Base-by-base conservation (phyloP, 2,888 invertebrate genomes). In the Sphecodes monilicornis region DNA sequence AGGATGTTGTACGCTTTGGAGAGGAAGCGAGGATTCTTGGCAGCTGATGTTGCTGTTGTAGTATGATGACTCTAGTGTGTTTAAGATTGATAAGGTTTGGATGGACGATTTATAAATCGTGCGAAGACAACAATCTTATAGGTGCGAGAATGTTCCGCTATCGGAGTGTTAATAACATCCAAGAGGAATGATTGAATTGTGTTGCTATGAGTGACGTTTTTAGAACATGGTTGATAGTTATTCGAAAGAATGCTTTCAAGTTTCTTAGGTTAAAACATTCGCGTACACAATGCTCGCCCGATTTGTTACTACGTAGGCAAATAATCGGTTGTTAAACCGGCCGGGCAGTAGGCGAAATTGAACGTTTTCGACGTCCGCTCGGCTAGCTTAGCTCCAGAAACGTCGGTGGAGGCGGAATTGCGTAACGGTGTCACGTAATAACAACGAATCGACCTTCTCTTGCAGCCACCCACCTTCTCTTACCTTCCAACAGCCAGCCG, bases 341-440 rank as follows among this genome's bases (percentile, higher is more conserved):
- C 18, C 64, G 64, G 18, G 46, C 46, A 22, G 46, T 50, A 22
- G 8, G 8, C 22, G 50, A 64, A 64, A 64, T 64, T 29, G 57
- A 26, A 26, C 57, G 32, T 32, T 64, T 64, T 32, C 64, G 64
- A 32, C 29, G 29, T 29, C 32, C 29, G 64, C 29, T 64, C 64
- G 64, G 69, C 71, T 41, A 66, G 74, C 82, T 70, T 76, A 78
- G 83, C 82, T 85, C 74, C 71, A 79, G 46, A 41, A 71, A 76
- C 82, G 80, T 57, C 79, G 75, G 69, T 75, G 50, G 8, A 22
- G 50, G 50, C 22, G 82, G 72, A 64, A 82, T 93, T 93, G 93
- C 93, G 93, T 92, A 93, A 93, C 90, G 88, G 91, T 93, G 93
- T 93, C 93, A 92, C 92, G 92, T 92, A 93, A 93, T 91, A 91